phyloP scores from a whole-genome alignment of 2,888 invertebrate genomes.

The Spilosoma lubricipeda region DNA sequence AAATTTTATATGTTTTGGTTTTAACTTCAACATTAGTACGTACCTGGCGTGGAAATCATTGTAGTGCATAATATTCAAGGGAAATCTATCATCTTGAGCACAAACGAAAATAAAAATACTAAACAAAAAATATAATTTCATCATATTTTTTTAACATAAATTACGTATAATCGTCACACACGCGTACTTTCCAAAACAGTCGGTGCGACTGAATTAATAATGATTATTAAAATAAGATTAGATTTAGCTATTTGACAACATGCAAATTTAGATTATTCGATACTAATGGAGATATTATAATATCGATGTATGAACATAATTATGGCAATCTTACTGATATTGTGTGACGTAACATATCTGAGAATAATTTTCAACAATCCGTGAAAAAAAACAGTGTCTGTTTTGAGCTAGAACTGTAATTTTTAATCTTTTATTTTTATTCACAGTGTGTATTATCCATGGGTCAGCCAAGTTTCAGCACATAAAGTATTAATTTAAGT shows the following conservation, averaged over 20 bases:
- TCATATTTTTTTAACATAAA: slow-evolving; percentile 32
- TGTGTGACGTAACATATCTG: not conserved
- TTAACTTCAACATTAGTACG: slow-evolving; percentile 23
- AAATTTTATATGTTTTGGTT: not conserved
- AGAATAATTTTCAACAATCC: not conserved
- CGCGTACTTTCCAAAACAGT: not conserved
- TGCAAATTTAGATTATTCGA: not conserved
- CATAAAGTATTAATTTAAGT: too few species aligned
- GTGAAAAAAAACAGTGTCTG: too few species aligned
- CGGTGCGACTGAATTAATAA: slow-evolving; percentile 8
- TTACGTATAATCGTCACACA: not conserved
- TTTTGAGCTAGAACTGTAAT: too few species aligned
- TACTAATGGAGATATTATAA: not conserved
- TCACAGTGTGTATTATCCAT: too few species aligned
- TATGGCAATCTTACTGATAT: not conserved
- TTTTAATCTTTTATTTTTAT: too few species aligned
- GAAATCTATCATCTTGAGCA: slow-evolving; percentile 58
- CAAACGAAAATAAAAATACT: slow-evolving; percentile 40
- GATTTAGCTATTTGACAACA: not conserved
- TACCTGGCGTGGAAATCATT: slow-evolving; percentile 82
- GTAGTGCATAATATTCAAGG: slow-evolving; percentile 76
- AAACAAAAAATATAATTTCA: slow-evolving; percentile 41
- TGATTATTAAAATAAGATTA: not conserved
- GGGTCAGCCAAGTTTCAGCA: too few species aligned
- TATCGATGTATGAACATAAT: not conserved